These are phyloP conservation scores for Irena cyanogastra DNA, from an alignment of 2,113 vertebrate genomes.

Conservation along the genomic window DNA sequence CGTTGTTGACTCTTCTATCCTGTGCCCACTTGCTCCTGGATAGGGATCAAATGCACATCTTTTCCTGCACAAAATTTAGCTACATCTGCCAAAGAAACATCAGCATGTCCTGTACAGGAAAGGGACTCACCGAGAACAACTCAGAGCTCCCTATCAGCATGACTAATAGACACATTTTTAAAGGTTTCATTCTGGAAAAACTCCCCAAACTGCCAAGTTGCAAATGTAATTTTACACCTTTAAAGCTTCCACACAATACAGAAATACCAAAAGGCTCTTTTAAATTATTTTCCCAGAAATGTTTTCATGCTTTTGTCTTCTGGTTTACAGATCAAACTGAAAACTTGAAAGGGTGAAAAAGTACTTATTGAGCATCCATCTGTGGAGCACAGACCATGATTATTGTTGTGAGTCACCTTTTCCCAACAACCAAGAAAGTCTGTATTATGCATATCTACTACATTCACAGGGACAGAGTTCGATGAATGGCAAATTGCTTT, in stretches of 20 bases:
- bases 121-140: background rate
- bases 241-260: background rate
- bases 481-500: background rate
- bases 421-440: background rate
- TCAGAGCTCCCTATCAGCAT: background rate
- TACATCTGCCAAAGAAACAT: background rate
- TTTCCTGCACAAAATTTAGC: background rate
- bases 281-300: background rate
- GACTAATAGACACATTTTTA: background rate
- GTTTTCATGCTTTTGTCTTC: background rate
- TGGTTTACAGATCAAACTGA: background rate
- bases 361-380: background rate
- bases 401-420: background rate
- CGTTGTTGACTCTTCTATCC: background rate
- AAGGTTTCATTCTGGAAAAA: background rate
- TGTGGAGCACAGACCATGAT: background rate
- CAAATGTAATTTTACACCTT: background rate
- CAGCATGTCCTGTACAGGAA: conserved; percentile 2
- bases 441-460: background rate
- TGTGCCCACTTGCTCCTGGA: conserved; percentile 3
- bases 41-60: background rate
- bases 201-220: background rate
- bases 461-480: background rate
- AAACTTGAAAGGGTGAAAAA: background rate
- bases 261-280: background rate